A percentile compares a stretch with the other conserved stretches of the same genome.
Conservation (phyloP, 2,888 invertebrate species). For the Phyllotreta striolata region DNA sequence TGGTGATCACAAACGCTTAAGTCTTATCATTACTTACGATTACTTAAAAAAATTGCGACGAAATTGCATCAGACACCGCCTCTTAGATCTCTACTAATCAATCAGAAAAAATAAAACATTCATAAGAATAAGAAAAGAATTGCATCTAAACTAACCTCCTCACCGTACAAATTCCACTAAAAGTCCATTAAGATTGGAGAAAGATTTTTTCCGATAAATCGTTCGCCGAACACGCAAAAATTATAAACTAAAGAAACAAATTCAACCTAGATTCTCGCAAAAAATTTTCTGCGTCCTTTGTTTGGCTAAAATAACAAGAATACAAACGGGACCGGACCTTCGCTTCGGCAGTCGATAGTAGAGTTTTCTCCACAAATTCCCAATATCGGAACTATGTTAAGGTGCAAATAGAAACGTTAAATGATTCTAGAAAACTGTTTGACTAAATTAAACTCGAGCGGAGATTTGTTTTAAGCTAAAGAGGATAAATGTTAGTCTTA, state of each 20-base stretch:
- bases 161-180: constrained; percentile 41
- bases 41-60: constrained; percentile 12
- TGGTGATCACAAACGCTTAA: too few species aligned
- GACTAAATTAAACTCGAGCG: too few species aligned
- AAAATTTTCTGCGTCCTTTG: constrained; percentile 27
- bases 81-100: constrained; percentile 56
- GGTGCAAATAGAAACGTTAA: too few species aligned
- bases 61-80: constrained; percentile 32
- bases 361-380: neutral
- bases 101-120: constrained; percentile 44
- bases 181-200: constrained; percentile 33
- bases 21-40: too few species aligned
- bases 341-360: constrained; percentile 4
- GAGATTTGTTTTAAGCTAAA: constrained; percentile 7
- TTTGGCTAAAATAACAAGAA: constrained; percentile 12
- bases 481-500: constrained; percentile 12
- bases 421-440: too few species aligned
- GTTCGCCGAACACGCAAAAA: constrained; percentile 22
- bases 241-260: constrained; percentile 21
- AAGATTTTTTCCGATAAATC: constrained; percentile 23
- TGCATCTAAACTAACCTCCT: constrained; percentile 38
- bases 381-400: too few species aligned
- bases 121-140: constrained; percentile 37
- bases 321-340: constrained; percentile 1
- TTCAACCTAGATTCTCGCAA: constrained; percentile 25